Evolutionary conservation across 2,888 invertebrate genomes (phyloP), one percentile per base, ranked within the genome.

Genomic region (Holacanthella duospinosa): DNA sequence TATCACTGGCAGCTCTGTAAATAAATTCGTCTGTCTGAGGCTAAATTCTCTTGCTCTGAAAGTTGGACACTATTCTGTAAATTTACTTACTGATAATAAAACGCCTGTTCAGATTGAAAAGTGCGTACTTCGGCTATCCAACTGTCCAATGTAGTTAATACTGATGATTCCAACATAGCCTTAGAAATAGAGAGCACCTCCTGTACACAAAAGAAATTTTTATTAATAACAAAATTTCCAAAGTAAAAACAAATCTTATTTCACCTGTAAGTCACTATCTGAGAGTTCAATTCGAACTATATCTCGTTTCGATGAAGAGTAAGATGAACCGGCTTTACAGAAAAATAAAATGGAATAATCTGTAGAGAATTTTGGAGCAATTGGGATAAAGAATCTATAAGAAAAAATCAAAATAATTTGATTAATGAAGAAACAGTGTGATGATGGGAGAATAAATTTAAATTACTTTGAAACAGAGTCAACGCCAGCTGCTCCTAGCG

Each of bases 1-100:
- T 93, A 78, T 99, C 97, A 65, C 93, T 94, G 76, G 95, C 93
- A 0, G 91, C 89, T 75, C 89, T 89, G 78, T 96, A 96, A 0
- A 93, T 93, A 76, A 93, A 43, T 21, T 25, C 21, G 2, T 24
- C 6, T 16, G 6, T 29, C 9, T 21, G 26, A 59, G 9, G 21
- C 21, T n/a, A 21, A 48, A n/a, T 48, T n/a, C 12, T 21, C n/a
- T 36, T 36, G 16, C 9, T 6, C 6, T 36, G 9, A 36, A 16
- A 36, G 16, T 36, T 6, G 9, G 36, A 6, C 36, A n/a, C n/a
- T n/a, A n/a, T n/a, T n/a, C n/a, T n/a, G n/a, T n/a, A n/a, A 6
- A 36, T 48, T 4, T 1, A 56, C 61, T 61, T 56, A 66, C 71
- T 64, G 67, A 62, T 71, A 71, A 43, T 69, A 66, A n/a, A 60